Evolutionary conservation across 2,797 vertebrate species (phyloP).

Genomic region (Pseudotriccus pelzelni): DNA sequence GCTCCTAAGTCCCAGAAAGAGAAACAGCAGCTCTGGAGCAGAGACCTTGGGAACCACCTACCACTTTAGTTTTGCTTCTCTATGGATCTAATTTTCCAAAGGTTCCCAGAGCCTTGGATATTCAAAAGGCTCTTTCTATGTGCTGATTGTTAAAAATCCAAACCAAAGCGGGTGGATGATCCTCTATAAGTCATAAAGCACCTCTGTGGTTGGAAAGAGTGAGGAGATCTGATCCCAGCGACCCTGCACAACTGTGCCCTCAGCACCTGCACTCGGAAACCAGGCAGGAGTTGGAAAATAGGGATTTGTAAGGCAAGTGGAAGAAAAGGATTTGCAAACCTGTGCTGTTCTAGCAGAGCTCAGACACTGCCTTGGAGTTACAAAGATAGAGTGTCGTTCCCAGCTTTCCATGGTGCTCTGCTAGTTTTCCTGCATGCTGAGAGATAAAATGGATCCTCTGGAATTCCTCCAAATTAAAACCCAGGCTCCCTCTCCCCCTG

Average conservation of each 20-base stretch:
- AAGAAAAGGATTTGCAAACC: background rate
- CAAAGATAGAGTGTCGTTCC: background rate
- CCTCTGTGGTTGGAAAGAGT: background rate
- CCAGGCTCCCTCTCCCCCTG: background rate
- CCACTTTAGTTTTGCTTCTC: background rate
- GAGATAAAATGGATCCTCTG: background rate
- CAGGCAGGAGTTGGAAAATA: background rate
- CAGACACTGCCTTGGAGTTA: background rate
- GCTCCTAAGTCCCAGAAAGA: background rate
- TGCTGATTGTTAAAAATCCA: background rate
- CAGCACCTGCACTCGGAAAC: background rate
- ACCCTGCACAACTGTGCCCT: background rate
- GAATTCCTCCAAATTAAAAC: background rate
- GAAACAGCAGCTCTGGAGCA: background rate
- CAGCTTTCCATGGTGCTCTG: background rate
- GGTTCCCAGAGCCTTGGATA: background rate
- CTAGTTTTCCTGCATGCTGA: background rate
- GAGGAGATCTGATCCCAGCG: background rate
- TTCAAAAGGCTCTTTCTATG: background rate
- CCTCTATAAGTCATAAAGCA: background rate
- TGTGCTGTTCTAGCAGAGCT: background rate
- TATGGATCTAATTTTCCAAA: background rate
- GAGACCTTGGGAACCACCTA: background rate
- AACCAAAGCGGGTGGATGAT: background rate
- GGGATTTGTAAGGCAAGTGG: background rate